Base-by-base conservation (phyloP, 1,140 invertebrate genomes). In the Bursaphelenchus mucronatus region DNA sequence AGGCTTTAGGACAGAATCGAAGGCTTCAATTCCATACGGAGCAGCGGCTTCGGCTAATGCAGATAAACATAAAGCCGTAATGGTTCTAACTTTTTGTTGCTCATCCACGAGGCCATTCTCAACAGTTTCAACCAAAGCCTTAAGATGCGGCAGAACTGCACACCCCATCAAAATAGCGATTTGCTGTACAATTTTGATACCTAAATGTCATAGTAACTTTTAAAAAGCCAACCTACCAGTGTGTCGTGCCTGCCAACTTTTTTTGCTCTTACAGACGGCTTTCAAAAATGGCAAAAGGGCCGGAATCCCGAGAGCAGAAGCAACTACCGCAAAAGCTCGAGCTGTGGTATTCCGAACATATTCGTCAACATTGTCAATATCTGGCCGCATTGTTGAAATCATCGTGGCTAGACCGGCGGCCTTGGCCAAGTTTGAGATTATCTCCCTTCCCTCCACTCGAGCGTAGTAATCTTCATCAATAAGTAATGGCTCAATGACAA, bases 401-500 rank as follows among this genome's bases (percentile, higher is more conserved):
- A 99, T 99, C 8, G 96, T 99, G 0, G 96, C 96, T 39, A 99
- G 85, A 65, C 96, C 96, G n/a, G 96, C 96, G 17, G 96, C 96
- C 85, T 99, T 99, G 0, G 96, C 94, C 74, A 99, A 85, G 85
- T 99, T 99, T 0, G 94, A 98, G 77, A 99, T 99, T 68, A 99
- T 99, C 84, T 99, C 96, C 82, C 96, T 86, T 67, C 71, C 77
- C 84, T 99, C 96, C 6, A 98, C 95, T 81, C 96, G 89, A 47
- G 96, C 95, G 84, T 98, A 99, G 82, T 99, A 99, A 84, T 99
- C 96, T 87, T 99, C 96, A 82, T 99, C 96, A 82, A 99, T 99
- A 6, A 99, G 84, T 43, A 99, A 83, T 0, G 96, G 96, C 84
- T 99, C 95, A 82, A 99, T 99, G 1, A 99, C 96, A 0, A 99